Percentiles rank a stretch among this genome's conserved stretches.
phyloP scores from a whole-genome alignment of 2,113 vertebrate genomes.

The Coracopsis vasa region DNA sequence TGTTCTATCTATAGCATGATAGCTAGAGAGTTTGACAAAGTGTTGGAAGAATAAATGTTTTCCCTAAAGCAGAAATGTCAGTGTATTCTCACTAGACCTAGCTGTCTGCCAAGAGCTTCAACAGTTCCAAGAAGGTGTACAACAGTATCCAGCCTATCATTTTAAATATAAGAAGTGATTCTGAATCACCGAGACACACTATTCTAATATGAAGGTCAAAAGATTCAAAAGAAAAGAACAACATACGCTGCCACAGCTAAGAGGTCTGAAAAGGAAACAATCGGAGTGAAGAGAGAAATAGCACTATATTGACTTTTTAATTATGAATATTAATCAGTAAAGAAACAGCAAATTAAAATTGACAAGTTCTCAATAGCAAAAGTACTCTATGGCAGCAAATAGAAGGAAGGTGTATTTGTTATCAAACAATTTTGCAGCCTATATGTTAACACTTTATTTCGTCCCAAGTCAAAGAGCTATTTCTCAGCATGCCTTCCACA shows the following conservation, averaged over 20 bases:
- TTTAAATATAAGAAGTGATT: not conserved
- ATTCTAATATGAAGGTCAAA: conserved; percentile 11
- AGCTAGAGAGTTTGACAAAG: conserved; percentile 41
- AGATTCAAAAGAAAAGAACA: not conserved
- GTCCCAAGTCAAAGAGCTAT: not conserved
- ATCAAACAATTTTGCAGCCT: not conserved
- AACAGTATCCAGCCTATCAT: not conserved
- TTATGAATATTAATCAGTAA: not conserved
- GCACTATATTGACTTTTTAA: not conserved
- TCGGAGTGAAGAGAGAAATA: not conserved
- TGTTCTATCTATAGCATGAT: conserved; percentile 26
- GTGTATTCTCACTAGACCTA: conserved; percentile 31
- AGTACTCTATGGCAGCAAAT: not conserved
- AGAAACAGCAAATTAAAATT: not conserved
- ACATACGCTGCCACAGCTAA: not conserved
- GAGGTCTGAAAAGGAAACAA: not conserved
- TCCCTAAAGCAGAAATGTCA: conserved; percentile 60
- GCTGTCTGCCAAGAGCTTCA: conserved; percentile 19
- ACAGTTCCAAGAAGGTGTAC: not conserved
- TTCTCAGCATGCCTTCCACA: not conserved
- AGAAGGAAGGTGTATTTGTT: not conserved
- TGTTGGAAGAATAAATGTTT: conserved; percentile 47
- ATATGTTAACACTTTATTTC: not conserved
- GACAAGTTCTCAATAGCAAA: not conserved
- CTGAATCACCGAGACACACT: not conserved